phyloP scores from a whole-genome alignment of 2,113 vertebrate species.

The Catharus minimus region DNA sequence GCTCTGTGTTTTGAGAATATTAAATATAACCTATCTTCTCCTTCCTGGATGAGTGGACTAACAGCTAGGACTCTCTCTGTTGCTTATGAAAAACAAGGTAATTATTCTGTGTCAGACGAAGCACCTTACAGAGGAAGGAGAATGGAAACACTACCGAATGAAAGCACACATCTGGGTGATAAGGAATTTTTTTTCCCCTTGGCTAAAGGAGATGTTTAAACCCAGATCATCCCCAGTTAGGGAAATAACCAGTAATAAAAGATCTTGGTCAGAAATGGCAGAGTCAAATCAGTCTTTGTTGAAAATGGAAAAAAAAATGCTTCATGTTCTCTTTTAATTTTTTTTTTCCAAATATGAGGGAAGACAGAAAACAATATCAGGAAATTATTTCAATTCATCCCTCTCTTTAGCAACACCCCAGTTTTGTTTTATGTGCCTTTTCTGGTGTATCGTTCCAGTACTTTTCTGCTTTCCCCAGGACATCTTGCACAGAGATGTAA shows the following conservation, averaged over 20 bases:
- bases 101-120: background rate
- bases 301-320: background rate
- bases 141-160: background rate
- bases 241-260: background rate
- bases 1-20: background rate
- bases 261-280: background rate
- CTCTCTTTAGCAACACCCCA: background rate
- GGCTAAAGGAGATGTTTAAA: background rate
- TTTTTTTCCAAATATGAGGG: background rate
- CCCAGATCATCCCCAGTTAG: background rate
- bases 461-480: background rate
- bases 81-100: background rate
- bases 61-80: background rate
- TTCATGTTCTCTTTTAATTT: background rate
- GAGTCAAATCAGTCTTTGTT: background rate
- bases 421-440: background rate
- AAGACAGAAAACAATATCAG: background rate
- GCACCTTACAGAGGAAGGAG: background rate
- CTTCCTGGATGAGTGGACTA: background rate
- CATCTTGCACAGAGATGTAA: background rate
- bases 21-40: background rate
- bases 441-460: accelerated
- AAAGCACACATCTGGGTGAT: background rate
- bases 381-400: background rate
- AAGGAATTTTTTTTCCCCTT: background rate